Evolutionary conservation across 2,113 vertebrate genomes (phyloP).

Genomic region (Muntiacus reevesi): DNA sequence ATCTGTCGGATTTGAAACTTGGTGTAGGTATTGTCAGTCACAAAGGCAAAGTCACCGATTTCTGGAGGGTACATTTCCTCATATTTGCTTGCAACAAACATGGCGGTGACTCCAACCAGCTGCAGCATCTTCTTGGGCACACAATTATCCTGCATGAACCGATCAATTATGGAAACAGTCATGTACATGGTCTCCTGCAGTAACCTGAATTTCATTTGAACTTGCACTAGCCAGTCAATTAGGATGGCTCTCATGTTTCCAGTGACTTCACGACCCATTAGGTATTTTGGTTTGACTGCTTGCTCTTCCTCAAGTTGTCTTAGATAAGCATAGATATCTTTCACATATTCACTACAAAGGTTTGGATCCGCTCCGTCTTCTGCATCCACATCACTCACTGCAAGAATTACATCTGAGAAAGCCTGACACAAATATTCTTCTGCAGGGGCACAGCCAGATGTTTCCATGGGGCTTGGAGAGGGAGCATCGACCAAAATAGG

Average conservation of each 20-base stretch:
- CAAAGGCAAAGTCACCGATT: slow-evolving; percentile 83
- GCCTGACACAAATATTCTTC: slow-evolving; percentile 81
- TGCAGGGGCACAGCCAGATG: slow-evolving; percentile 74
- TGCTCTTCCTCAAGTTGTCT: slow-evolving; percentile 85
- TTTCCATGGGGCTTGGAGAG: slow-evolving; percentile 82
- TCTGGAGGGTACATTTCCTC: slow-evolving; percentile 86
- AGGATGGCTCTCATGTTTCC: slow-evolving; percentile 89
- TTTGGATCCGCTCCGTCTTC: slow-evolving; percentile 84
- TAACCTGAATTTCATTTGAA: slow-evolving; percentile 86
- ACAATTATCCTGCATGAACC: slow-evolving; percentile 89
- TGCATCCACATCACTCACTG: slow-evolving; percentile 83
- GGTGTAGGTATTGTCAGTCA: slow-evolving; percentile 85
- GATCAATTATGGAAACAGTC: slow-evolving; percentile 87
- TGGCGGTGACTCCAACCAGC: slow-evolving; percentile 88
- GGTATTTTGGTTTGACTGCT: slow-evolving; percentile 81
- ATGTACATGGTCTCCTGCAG: slow-evolving; percentile 92
- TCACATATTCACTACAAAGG: slow-evolving; percentile 88
- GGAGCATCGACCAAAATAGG: slow-evolving; percentile 75
- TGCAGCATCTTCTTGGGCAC: slow-evolving; percentile 87
- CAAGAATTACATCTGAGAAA: slow-evolving; percentile 86
- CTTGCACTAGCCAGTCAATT: slow-evolving; percentile 92
- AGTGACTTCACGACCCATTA: slow-evolving; percentile 84
- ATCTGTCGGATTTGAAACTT: slow-evolving; percentile 86
- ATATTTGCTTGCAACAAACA: slow-evolving; percentile 93
- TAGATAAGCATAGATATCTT: slow-evolving; percentile 90